Evolutionary conservation across 2,797 vertebrate genomes (phyloP), one percentile per base, ranked within the genome.

Genomic region (Microctenopoma lineatum): DNA sequence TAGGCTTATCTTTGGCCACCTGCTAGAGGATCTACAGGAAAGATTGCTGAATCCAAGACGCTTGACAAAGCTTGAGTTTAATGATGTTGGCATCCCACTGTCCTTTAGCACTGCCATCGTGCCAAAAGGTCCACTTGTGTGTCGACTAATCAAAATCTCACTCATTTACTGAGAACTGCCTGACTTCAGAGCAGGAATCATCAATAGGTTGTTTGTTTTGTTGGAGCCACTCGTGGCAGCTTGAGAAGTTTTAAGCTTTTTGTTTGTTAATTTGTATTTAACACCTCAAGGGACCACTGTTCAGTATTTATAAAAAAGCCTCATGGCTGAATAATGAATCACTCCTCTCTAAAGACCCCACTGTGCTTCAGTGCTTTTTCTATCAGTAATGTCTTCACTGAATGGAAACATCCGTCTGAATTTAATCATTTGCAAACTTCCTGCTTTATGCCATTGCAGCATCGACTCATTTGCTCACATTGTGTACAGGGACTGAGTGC

Each of bases 341-440:
- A 0, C 15, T 58, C 18, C 12, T 36, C 29, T 53, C 34, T 10
- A 41, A 60, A 50, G 27, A 25, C 21, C 41, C 57, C 29, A 39
- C n/a, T 41, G 45, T 16, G 58, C 48, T 29, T 50, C 27, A 46
- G 46, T 38, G 52, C 36, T 45, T 36, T 25, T 47, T 29, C 41
- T 18, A 26, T 39, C 32, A 41, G 26, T 18, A 29, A 45, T 75
- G 59, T 68, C 63, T 55, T 57, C 45, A 39, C 7, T 62, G 29
- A 66, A 56, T 36, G 52, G n/a, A 62, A 58, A 51, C 39, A 32
- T 57, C 21, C 18, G 3, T 29, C 15, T 58, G 56, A 25, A 42
- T 29, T 72, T 64, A 68, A 72, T 75, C 54, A 36, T 27, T 6
- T 55, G 16, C 62, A 59, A 61, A 39, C 15, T 7, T 42, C 26